Evolutionary conservation across 2,888 invertebrate genomes (phyloP), one percentile per base, ranked within the genome.

Genomic region (Ischnus inquisitorius): DNA sequence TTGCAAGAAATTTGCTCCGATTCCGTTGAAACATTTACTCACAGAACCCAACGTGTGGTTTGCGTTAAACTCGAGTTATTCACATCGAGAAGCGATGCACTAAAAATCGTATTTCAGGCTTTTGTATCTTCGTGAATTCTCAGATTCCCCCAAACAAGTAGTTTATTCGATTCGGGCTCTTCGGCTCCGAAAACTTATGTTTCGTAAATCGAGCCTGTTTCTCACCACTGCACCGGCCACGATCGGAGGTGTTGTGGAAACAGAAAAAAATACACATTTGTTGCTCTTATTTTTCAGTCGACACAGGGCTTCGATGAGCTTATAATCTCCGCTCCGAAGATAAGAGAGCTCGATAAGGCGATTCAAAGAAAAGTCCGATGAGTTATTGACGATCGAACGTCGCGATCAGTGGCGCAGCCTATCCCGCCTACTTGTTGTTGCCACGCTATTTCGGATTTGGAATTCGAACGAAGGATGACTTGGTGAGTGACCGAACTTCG

Each of bases 401-500:
- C 34, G 5, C 28, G 28, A 60, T 60, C 14, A 60, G 60, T 60
- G 14, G 12, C 60, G 4, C 1, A 60, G 25, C 1, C 4, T 60
- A 60, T 25, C 6, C 5, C 22, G 25, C 22, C 25, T 60, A 60
- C n/a, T 60, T 60, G 64, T 60, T 60, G 64, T 41, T 68, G 64
- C 22, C 51, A 62, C 60, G 71, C 6, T 6, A 34, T 25, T 39
- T 46, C 28, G 10, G 1, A 43, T 25, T 65, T 39, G 39, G 22
- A 67, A 48, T 28, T 16, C 74, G 25, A 4, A 51, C 19, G n/a
- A 51, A 81, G 82, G 54, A 88, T 87, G 87, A 88, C 88, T 72
- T 88, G 88, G 88, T 88, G 79, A 87, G 83, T 82, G 12, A 25
- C 6, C 5, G 5, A 25, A 25, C 57, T 28, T 19, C 16, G 48